These are phyloP conservation scores for Clepsis dumicolana DNA, from an alignment of 2,888 invertebrate genomes.

Conservation along the genomic window DNA sequence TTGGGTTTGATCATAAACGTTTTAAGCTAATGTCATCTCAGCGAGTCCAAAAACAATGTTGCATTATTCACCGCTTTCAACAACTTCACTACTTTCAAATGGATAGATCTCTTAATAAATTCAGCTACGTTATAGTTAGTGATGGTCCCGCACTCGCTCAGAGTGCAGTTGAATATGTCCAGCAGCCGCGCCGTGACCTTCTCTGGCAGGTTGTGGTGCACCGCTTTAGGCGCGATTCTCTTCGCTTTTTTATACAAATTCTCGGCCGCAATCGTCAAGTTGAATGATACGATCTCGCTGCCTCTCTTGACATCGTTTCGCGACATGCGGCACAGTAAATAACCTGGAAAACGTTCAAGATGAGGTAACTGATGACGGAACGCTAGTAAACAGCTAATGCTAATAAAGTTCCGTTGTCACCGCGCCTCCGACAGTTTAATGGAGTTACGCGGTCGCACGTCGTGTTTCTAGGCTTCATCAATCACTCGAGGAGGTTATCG, in stretches of 20 bases:
- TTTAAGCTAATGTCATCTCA: slow-evolving; percentile 64
- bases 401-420: slow-evolving; percentile 24
- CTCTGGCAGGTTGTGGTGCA: slow-evolving; percentile 68
- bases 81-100: slow-evolving; percentile 66
- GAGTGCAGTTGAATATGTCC: slow-evolving; percentile 67
- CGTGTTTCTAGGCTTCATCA: slow-evolving; percentile 19
- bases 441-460: slow-evolving; percentile 24
- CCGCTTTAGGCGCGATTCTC: slow-evolving; percentile 67
- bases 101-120: slow-evolving; percentile 67
- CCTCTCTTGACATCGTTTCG: slow-evolving; percentile 62
- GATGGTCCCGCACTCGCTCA: slow-evolving; percentile 61
- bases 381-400: neutral
- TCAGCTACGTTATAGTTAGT: slow-evolving; percentile 65
- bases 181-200: slow-evolving; percentile 65
- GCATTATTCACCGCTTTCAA: slow-evolving; percentile 70
- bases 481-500: slow-evolving; percentile 34
- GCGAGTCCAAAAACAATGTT: slow-evolving; percentile 68
- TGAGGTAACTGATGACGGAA: slow-evolving; percentile 21
- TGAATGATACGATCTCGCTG: slow-evolving; percentile 67
- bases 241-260: slow-evolving; percentile 70
- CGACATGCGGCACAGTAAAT: slow-evolving; percentile 71
- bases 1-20: neutral
- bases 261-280: slow-evolving; percentile 67
- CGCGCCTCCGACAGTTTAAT: slow-evolving; percentile 6
- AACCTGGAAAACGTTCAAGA: slow-evolving; percentile 64